Base-by-base conservation (phyloP, 2,888 invertebrate species). In the Xestia rhomboidea region DNA sequence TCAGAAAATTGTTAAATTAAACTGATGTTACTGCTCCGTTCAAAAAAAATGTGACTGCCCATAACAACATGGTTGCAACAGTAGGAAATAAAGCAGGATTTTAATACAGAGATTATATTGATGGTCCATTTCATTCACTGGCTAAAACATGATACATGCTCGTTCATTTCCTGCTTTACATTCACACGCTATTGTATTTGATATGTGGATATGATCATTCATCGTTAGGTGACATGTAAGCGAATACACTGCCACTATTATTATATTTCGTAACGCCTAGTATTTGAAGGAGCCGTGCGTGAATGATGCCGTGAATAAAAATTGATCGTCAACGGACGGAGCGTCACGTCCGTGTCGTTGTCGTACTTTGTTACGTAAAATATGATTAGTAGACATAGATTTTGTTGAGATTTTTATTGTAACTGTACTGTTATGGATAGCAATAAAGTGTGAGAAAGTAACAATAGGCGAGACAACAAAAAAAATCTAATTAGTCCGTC, bases 201-300 rank as follows among this genome's bases (percentile, higher is more conserved):
- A 73, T 79, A 80, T 72, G 81, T 87, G 84, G 76, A 77, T 84
- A 88, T 79, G 85, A 68, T 88, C 72, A 78, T 86, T 80, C 62
- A 77, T 76, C 46, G 66, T 69, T 49, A 67, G 70, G 69, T 73
- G 70, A 78, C 84, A 74, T 73, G 84, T 78, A 73, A 76, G 62
- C 68, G 75, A 78, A 74, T 68, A 80, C 68, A 70, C 86, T 86
- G 84, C 83, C 81, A 87, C 83, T 76, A 74, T 79, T 84, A 82
- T 87, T 85, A 79, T 73, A 85, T 89, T 87, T 89, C 88, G 87
- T 89, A 87, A 89, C 79, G 68, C 57, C 77, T 81, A 74, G 75
- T 84, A 79, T 85, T 83, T 85, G 83, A 73, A 82, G 81, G 82
- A 76, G 84, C 80, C 83, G 78, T 77, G 81, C 83, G 78, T 77